Evolutionary conservation across 2,888 invertebrate species (phyloP), one percentile per base, ranked within the genome.

Genomic region (Hololepta plana): DNA sequence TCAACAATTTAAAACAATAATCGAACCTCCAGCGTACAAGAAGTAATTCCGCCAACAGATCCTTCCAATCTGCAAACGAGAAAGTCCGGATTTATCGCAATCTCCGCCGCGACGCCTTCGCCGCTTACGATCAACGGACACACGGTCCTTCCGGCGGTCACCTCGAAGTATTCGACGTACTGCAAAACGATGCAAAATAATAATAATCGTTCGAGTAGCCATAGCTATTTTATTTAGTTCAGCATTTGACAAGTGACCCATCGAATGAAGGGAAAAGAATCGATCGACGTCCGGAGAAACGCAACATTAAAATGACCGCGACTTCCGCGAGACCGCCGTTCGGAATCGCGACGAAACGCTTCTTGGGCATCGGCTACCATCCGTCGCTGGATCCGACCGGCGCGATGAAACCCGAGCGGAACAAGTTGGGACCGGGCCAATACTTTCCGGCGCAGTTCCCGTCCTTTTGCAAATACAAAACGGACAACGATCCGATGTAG

Each of bases 301-400:
- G n/a, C n/a, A n/a, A n/a, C n/a, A n/a, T n/a, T n/a, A n/a, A n/a
- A n/a, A n/a, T n/a, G n/a, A n/a, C n/a, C n/a, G n/a, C n/a, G n/a
- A n/a, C n/a, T n/a, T n/a, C n/a, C n/a, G n/a, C n/a, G n/a, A n/a
- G n/a, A n/a, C n/a, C n/a, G n/a, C n/a, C n/a, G n/a, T n/a, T n/a
- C n/a, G n/a, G n/a, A n/a, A n/a, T n/a, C n/a, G n/a, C n/a, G n/a
- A 32, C 35, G 3, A 32, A 35, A 22, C 31, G 44, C 6, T 46
- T 46, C 29, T 24, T 22, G 3, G 26, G 32, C 3, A 31, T 40
- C 13, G 45, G 45, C 3, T 35, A 38, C 12, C 45, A 46, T 35
- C 45, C 45, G 3, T 31, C 29, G 4, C 27, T 46, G 15, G 41
- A 42, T 12, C 24, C 23, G 3, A 27, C 23, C 2, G 42, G 41